phyloP scores from a whole-genome alignment of 2,113 vertebrate genomes.

The Jacana jacana region DNA sequence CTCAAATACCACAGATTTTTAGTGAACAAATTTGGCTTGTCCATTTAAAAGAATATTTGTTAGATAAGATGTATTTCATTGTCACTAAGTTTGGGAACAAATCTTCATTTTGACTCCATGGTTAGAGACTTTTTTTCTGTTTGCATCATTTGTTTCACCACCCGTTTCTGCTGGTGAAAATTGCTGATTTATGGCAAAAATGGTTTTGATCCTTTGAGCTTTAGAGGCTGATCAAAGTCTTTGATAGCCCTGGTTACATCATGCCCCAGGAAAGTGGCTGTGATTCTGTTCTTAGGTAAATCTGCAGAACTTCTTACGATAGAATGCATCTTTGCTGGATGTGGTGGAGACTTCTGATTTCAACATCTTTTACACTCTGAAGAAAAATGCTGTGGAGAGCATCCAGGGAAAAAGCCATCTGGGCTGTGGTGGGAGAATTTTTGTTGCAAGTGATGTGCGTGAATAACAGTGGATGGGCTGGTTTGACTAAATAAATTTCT shows the following conservation, averaged over 20 bases:
- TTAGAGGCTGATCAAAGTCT: not conserved
- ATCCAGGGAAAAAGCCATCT: not conserved
- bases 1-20: not conserved
- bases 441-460: not conserved
- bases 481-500: conserved; percentile 16
- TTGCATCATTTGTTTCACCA: not conserved
- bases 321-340: not conserved
- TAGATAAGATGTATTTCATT: not conserved
- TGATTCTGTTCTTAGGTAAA: not conserved
- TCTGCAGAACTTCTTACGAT: not conserved
- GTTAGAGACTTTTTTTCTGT: not conserved
- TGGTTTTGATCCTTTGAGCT: not conserved
- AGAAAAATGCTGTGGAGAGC: not conserved
- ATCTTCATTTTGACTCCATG: not conserved
- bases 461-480: not conserved
- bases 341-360: not conserved
- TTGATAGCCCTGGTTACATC: not conserved
- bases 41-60: not conserved
- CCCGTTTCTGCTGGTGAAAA: not conserved
- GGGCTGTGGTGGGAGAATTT: not conserved
- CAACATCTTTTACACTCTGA: not conserved
- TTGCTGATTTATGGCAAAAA: not conserved
- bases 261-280: not conserved
- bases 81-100: not conserved
- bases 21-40: not conserved